Evolutionary conservation across 2,113 vertebrate species (phyloP).

Genomic region (Penelope pileata): DNA sequence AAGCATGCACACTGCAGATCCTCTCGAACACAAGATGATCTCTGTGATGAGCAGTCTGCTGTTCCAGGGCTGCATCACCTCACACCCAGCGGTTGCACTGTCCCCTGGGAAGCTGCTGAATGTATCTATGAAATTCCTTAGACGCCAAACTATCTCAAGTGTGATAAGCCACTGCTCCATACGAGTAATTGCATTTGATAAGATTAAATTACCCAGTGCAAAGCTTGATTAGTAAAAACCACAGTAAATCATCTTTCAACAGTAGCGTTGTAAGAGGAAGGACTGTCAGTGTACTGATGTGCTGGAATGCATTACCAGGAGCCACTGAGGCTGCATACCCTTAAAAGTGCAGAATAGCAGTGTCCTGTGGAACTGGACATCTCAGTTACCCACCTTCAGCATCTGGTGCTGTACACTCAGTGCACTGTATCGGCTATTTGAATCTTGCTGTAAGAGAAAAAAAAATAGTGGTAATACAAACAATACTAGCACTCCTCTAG

Average conservation of each 20-base stretch:
- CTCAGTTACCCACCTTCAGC: constrained; percentile 85
- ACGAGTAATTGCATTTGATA: neutral
- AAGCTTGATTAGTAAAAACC: neutral
- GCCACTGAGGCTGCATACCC: fast-evolving
- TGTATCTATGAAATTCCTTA: neutral
- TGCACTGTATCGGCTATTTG: constrained; percentile 85
- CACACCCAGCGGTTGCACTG: neutral
- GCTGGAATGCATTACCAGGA: neutral
- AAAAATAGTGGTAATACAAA: constrained; percentile 16
- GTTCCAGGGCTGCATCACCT: neutral
- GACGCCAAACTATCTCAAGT: neutral
- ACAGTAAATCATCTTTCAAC: neutral
- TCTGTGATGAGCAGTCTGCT: neutral
- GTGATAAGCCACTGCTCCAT: neutral
- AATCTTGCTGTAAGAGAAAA: constrained; percentile 87
- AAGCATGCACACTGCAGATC: constrained; percentile 2
- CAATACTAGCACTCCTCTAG: fast-evolving
- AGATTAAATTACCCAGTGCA: neutral
- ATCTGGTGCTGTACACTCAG: constrained; percentile 95
- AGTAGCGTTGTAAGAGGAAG: neutral
- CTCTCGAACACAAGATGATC: constrained; percentile 1
- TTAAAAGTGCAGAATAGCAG: fast-evolving
- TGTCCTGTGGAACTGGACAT: too few relatives aligned
- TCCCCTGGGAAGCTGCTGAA: neutral
- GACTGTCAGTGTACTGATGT: fast-evolving